Base-by-base conservation (phyloP, 2,113 vertebrate genomes). In the Archilochus colubris region DNA sequence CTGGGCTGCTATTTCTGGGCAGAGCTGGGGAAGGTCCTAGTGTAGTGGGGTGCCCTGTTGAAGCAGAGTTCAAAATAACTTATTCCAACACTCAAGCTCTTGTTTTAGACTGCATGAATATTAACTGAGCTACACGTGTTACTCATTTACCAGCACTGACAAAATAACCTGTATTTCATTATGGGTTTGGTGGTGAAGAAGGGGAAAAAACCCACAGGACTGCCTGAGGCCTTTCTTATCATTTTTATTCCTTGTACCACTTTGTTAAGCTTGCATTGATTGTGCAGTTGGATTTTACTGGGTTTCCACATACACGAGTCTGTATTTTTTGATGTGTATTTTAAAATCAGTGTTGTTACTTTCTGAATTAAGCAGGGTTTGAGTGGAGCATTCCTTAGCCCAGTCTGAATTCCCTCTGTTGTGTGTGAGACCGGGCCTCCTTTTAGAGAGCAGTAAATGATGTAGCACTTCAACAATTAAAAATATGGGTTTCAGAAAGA, bases 401-500 rank as follows among this genome's bases (percentile, higher is more conserved):
- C 76, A 44, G 36, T 87, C 75, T 91, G 89, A 86, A 83, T 89
- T 86, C 89, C 74, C 72, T 79, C 51, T 53, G 75, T 63, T 86
- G 33, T 33, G 25, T 18, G 22, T 50, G 53, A 91, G 75, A 50
- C 72, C 2, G 0, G 69, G 78, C 66, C 54, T 81, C 51, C 48
- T 82, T 20, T 53, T 21, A 70, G 76, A 88, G 55, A 91, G 67
- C 74, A 92, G 83, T 94, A 93, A 94, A 94, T 93, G 82, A 93
- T 72, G 81, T 48, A 96, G 91, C 86, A 85, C 57, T 88, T 72
- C 38, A 96, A 61, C 18, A 63, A 55, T 94, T 69, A 58, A 85
- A 96, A 89, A 93, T 94, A 90, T 25, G 81, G 95, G 91, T 97
- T 97, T 97, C 93, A 81, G 85, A 83, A 94, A 87, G 79, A 90